Base-by-base conservation (phyloP, 2,888 invertebrate species). In the Thera obeliscata region DNA sequence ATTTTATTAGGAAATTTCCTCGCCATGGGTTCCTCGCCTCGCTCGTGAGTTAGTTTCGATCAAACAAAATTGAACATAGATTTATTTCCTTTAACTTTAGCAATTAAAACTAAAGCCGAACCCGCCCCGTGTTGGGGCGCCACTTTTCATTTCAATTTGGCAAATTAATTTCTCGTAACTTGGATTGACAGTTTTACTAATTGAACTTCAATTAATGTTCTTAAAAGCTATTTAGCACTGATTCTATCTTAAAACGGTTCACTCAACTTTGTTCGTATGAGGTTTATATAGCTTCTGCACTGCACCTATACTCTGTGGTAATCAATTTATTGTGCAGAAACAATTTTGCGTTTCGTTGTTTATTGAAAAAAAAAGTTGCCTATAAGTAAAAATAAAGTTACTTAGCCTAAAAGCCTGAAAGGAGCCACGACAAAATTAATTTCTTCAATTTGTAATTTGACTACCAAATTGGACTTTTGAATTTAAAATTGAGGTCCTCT, bases 401-500 rank as follows among this genome's bases (percentile, higher is more conserved):
- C 3, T 38, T 49, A 22, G 22, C 22, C 22, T 22, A 1, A 22
- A 22, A 22, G 22, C 22, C 22, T 22, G 22, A 22, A 22, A 22
- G 22, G 0, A 1, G 22, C 22, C 22, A 22, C 22, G 22, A 22
- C 22, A 22, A 22, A 22, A 22, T 22, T 22, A 22, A 22, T 22
- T 22, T 22, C 22, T 48, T 48, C 38, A 54, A 48, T 58, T 7
- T 48, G 57, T n/a, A 54, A 61, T 66, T 66, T 58, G 66, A 62
- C 57, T 66, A 58, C 62, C 66, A 62, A 66, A 66, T 66, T 56
- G 52, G 46, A 35, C 8, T 11, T 38, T 65, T 66, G 54, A 66
- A 49, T 57, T 62, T 58, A 48, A 46, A 62, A 55, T 48, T 46
- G 48, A 58, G 58, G 55, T 7, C 35, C 48, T 35, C 49, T 66